Percentiles rank a stretch among this genome's conserved stretches.
Evolutionary conservation across 2,888 invertebrate genomes (phyloP).

Genomic region (Pegoplata infirma): DNA sequence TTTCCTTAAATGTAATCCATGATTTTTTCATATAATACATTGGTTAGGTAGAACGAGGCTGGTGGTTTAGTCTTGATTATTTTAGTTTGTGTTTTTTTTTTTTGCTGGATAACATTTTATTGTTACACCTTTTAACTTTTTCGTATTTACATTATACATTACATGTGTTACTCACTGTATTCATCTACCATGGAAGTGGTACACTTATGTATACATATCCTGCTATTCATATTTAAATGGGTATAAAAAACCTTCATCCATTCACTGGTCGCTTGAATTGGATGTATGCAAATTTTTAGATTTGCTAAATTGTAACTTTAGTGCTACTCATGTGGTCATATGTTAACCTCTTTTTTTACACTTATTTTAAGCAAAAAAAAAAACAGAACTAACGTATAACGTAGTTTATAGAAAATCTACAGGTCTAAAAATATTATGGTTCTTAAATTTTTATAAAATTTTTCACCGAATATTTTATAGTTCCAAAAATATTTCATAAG

Average conservation of each 20-base stretch:
- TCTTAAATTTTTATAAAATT: too few species aligned
- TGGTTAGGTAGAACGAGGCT: slow-evolving; percentile 5
- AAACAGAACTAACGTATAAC: too few species aligned
- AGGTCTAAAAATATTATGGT: too few species aligned
- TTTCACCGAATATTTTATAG: too few species aligned
- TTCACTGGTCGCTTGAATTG: neutral
- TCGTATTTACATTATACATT: slow-evolving; percentile 50
- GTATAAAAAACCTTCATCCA: neutral
- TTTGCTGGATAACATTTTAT: slow-evolving; percentile 40
- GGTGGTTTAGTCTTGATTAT: neutral
- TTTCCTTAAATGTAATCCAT: neutral
- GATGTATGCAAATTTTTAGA: neutral
- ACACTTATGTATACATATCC: neutral
- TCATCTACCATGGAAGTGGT: neutral
- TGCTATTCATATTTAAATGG: slow-evolving; percentile 42
- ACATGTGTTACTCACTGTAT: slow-evolving; percentile 47
- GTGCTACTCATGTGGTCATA: slow-evolving; percentile 47
- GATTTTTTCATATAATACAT: too few species aligned
- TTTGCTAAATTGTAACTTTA: slow-evolving; percentile 44
- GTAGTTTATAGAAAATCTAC: too few species aligned
- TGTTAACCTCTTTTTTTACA: slow-evolving; percentile 40
- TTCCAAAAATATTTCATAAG: too few species aligned
- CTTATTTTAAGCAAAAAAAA: neutral
- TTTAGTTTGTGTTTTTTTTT: slow-evolving; percentile 1
- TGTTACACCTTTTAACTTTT: slow-evolving; percentile 59